Evolutionary conservation across 2,888 invertebrate genomes (phyloP), one percentile per base, ranked within the genome.

Genomic region (Calephelis perditalis): DNA sequence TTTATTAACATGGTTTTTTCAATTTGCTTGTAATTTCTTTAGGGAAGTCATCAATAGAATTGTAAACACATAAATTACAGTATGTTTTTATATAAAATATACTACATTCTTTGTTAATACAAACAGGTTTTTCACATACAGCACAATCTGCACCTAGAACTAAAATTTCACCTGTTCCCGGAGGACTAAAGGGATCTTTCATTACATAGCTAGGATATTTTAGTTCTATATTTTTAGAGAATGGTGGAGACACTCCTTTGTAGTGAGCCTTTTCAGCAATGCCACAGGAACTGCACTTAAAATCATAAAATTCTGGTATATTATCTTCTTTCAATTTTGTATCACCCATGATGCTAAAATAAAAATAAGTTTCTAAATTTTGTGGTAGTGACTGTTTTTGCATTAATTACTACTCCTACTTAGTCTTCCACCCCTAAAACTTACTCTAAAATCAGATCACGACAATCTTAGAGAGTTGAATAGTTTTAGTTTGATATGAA

Each of bases 121-220:
- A 98, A 6, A 96, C 94, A 64, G 91, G 70, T 72, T 91, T 92
- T 3, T 87, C 79, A 84, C 98, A 98, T 26, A 89, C 71, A 36
- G 87, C 81, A 81, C 97, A 97, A 75, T 96, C 93, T 10, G 94
- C 91, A 3, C 97, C 98, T 15, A 97, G 75, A 5, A 96, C 91
- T 64, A 96, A 83, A 72, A 94, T 94, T 80, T 96, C 95, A n/a
- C 94, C 93, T 76, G 92, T 94, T 61, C 93, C 93, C 7, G 94
- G 93, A 2, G 94, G 92, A 71, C 93, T 92, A 75, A 97, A 97
- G 0, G 97, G 97, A 84, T 97, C 97, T 73, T 95, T 95, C 92
- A 96, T 95, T 0, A 97, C 82, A 79, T 95, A 98, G 65, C 93
- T 94, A 44, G 95, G 92, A 76, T 96, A 96, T 68, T 91, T 85